Percentiles rank a stretch among this genome's conserved stretches.
phyloP scores from a whole-genome alignment of 2,888 invertebrate genomes.

The Temnothorax unifasciatus region DNA sequence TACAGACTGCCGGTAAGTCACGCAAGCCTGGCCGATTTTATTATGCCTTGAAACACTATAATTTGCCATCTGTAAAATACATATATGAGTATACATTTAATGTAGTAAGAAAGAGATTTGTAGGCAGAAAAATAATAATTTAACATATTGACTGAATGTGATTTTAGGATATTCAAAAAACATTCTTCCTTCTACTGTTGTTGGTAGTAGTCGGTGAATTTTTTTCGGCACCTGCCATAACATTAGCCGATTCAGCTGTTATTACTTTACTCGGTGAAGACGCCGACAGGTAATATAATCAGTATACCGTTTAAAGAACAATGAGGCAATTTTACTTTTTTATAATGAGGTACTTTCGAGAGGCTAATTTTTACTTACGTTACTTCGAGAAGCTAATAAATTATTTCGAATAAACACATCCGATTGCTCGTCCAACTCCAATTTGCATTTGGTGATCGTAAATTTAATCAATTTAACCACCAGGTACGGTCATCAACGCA shows the following conservation, averaged over 20 bases:
- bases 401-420: neutral
- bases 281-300: slow-evolving; percentile 88
- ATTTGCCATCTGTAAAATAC: neutral
- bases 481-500: slow-evolving; percentile 97
- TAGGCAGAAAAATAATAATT: neutral
- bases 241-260: slow-evolving; percentile 96
- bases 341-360: neutral
- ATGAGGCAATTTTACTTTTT: neutral
- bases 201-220: slow-evolving; percentile 98
- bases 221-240: slow-evolving; percentile 98
- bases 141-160: slow-evolving; percentile 19
- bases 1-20: slow-evolving; percentile 89
- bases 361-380: neutral
- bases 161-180: slow-evolving; percentile 95
- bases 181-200: slow-evolving; percentile 97
- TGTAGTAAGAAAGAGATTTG: neutral
- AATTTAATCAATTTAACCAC: neutral
- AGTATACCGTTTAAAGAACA: neutral
- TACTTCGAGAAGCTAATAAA: neutral
- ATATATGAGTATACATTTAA: neutral
- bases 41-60: neutral
- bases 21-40: neutral
- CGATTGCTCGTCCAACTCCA: neutral
- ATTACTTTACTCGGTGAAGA: slow-evolving; percentile 96
- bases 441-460: neutral